Evolutionary conservation across 1,140 invertebrate genomes (phyloP), one percentile per base, ranked within the genome.

Genomic region (Scaptodrosophila lebanonensis): DNA sequence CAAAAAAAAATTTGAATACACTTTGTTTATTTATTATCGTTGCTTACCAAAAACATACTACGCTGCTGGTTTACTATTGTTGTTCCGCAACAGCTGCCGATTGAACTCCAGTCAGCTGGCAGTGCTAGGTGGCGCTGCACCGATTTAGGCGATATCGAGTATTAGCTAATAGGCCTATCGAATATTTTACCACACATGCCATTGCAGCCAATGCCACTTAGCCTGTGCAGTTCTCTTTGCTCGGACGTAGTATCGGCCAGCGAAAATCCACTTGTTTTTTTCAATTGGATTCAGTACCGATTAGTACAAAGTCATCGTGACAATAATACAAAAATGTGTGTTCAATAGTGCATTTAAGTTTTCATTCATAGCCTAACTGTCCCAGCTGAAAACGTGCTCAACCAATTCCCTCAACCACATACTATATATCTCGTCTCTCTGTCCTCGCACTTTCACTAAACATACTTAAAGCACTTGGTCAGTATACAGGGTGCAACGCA

Each of bases 231-330:
- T 68, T 39, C 58, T 43, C 32, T 62, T 57, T 75, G 72, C 73
- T 77, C 73, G 73, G 73, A 68, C 75, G 73, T 79, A 79, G 73
- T 79, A 79, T 59, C 73, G 75, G 35, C 73, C 73, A 79, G 73
- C 60, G 67, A 56, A 52, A 45, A 57, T 42, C 6, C 13, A 62
- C 49, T 15, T 33, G 16, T 18, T 39, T 45, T 44, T 32, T 44
- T 43, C 43, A 51, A 22, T 54, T 51, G 29, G 43, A 29, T 40
- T 51, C 32, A 2, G 25, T 29, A 22, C 49, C 42, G 25, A 13
- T 6, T 57, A 68, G 73, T 73, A 79, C 68, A 73, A 79, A 79
- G 58, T 51, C 51, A 48, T 50, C 33, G 64, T 73, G 75, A 77
- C 68, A 79, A 62, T 69, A 68, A 52, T 25, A 33, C 44, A 18